phyloP scores from a whole-genome alignment of 2,797 vertebrate species.

The Cossypha caffra region DNA sequence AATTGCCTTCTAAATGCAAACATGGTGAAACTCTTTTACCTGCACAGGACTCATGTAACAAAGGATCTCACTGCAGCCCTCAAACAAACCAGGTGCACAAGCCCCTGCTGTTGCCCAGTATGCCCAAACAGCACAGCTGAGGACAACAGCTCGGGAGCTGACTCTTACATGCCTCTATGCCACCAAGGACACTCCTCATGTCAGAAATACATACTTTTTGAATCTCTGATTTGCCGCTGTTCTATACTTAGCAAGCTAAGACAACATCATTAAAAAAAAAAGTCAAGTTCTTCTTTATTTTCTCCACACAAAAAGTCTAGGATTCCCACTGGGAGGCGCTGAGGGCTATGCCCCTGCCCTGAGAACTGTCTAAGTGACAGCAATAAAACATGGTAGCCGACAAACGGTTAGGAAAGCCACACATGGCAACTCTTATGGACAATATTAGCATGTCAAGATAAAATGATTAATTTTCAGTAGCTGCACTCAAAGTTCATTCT shows the following conservation, averaged over 20 bases:
- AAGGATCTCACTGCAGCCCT: neutral
- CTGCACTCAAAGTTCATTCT: neutral
- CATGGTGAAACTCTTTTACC: neutral
- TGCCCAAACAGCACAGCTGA: accelerated
- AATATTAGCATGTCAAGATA: neutral
- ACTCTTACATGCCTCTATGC: accelerated
- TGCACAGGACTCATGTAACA: neutral
- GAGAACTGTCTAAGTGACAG: neutral
- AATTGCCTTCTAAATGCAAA: neutral
- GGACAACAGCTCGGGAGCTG: neutral
- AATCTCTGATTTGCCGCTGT: neutral
- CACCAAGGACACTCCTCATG: neutral
- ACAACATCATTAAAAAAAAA: neutral
- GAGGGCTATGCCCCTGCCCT: accelerated
- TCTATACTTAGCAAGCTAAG: neutral
- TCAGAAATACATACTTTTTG: neutral
- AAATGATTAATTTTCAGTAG: neutral
- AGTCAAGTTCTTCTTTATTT: neutral
- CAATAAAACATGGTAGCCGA: neutral
- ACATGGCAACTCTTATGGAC: neutral
- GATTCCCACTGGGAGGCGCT: neutral
- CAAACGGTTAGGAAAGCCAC: neutral
- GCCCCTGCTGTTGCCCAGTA: neutral
- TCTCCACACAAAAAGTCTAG: neutral
- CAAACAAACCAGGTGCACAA: neutral